Conservation (phyloP, 2,113 vertebrate genomes). For the Ammodytes dubius region DNA sequence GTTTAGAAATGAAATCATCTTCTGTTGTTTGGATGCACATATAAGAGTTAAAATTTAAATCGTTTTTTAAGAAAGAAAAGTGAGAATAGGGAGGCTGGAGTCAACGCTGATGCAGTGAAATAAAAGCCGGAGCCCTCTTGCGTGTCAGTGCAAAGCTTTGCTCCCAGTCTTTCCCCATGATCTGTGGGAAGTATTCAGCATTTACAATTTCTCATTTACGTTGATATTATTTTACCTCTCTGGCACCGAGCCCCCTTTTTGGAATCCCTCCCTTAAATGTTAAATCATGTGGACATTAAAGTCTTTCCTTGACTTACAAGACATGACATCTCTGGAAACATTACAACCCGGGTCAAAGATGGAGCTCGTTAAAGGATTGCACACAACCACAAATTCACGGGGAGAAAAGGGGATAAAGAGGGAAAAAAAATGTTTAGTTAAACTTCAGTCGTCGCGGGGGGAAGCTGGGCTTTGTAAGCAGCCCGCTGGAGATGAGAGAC, state of each 20-base stretch:
- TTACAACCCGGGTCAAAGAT: conserved; percentile 84
- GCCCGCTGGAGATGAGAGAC: conserved; percentile 74
- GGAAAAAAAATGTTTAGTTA: conserved; percentile 79
- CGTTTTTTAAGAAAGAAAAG: background rate
- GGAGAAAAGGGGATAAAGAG: conserved; percentile 58
- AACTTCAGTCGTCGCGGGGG: conserved; percentile 61
- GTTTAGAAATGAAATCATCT: conserved; percentile 12
- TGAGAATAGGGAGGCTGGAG: background rate
- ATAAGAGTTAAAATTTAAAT: background rate
- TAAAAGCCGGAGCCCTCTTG: conserved; percentile 16
- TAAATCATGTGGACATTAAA: conserved; percentile 84
- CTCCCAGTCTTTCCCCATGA: conserved; percentile 47
- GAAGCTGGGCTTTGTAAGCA: conserved; percentile 58
- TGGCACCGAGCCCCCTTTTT: conserved; percentile 65
- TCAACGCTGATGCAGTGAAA: background rate
- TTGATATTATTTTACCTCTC: conserved; percentile 73
- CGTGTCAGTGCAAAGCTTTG: background rate
- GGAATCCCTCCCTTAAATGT: conserved; percentile 70
- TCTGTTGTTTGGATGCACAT: conserved; percentile 20
- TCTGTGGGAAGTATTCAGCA: conserved; percentile 70
- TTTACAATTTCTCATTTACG: conserved; percentile 74
- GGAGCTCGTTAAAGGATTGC: conserved; percentile 85
- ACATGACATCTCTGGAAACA: conserved; percentile 84
- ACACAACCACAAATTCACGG: conserved; percentile 80
- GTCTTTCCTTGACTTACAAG: conserved; percentile 83